Evolutionary conservation across 1,140 invertebrate genomes (phyloP), one percentile per base, ranked within the genome.

Genomic region (Hyposmocoma kahamanoa): DNA sequence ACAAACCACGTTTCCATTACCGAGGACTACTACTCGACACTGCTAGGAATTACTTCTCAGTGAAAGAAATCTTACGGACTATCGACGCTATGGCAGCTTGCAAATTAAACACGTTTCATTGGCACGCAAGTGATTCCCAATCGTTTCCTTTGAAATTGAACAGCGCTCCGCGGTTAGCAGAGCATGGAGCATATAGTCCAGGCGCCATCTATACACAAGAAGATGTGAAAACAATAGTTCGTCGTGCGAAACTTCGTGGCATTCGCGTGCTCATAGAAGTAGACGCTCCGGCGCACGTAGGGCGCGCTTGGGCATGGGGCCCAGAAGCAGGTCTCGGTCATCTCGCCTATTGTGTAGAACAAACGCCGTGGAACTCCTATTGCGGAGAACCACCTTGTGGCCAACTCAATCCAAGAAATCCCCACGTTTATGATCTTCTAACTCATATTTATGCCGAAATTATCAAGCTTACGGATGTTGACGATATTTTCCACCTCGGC

Each of bases 71-170:
- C n/a, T 87, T 91, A 55, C 86, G 91, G 13, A 93, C 93, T 0
- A 87, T 96, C 13, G 90, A 93, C 46, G 94, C 89, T 0, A 94
- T 96, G 91, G 90, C 91, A 1, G 88, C 92, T 11, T 90, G 89
- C 47, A 96, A 96, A 82, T 83, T 96, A 42, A 96, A 96, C 82
- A 91, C 93, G 6, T 91, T 96, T 46, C 95, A 96, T 74, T 95
- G 94, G 94, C 95, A 96, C 66, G 88, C 93, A 0, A 94, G 93
- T 1, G 95, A 96, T 68, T 91, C 92, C 0, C 94, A 96, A 60
- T 94, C 93, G 62, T 96, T 96, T 76, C 94, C 94, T 0, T 88
- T 95, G 53, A 81, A 90, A 24, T 89, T 93, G 2, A 87, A 90
- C 10, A 87, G 89, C 47, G 90, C 92, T 21, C 94, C 94, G 0